Evolutionary conservation across 2,888 invertebrate species (phyloP), one percentile per base, ranked within the genome.

Genomic region (Rhopalosiphum nymphaeae): DNA sequence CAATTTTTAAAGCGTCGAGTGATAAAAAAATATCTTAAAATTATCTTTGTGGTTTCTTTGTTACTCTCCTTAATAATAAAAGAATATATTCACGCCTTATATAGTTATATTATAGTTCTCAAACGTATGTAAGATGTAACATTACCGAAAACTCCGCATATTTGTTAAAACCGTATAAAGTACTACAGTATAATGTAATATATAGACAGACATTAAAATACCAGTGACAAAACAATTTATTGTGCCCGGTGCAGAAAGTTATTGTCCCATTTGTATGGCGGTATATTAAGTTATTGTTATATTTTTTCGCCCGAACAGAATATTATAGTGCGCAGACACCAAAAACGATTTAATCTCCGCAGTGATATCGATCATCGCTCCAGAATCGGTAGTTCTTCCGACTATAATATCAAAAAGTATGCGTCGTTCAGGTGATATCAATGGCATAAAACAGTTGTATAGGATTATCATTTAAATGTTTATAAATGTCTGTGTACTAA

Each of bases 181-280:
- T 67, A 67, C 67, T 36, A 21, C 36, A 16, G 36, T 13, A n/a
- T 53, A 21, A 36, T 67, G n/a, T 36, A 36, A 67, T 67, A 67
- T 67, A n/a, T 67, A 16, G 7, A 67, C 67, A 5, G 2, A 67
- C 67, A 67, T 67, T 67, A 67, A 67, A 67, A 67, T 67, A 67
- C 67, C 67, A 67, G 67, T 67, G 67, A n/a, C 67, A 36, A 67
- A 67, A 67, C 36, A 67, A 67, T 67, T 67, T 67, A 67, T n/a
- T 67, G 67, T 67, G 36, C 67, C 67, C 67, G 67, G 67, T 36
- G 7, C n/a, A 67, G 36, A 36, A 67, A 67, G 67, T 67, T 46
- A 46, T 46, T 67, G 67, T n/a, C n/a, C n/a, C n/a, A n/a, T 67
- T 67, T n/a, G n/a, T 36, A 67, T n/a, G 16, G 67, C 21, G 67